phyloP scores from a whole-genome alignment of 2,888 invertebrate species.

The Chaitophorus viminalis region DNA sequence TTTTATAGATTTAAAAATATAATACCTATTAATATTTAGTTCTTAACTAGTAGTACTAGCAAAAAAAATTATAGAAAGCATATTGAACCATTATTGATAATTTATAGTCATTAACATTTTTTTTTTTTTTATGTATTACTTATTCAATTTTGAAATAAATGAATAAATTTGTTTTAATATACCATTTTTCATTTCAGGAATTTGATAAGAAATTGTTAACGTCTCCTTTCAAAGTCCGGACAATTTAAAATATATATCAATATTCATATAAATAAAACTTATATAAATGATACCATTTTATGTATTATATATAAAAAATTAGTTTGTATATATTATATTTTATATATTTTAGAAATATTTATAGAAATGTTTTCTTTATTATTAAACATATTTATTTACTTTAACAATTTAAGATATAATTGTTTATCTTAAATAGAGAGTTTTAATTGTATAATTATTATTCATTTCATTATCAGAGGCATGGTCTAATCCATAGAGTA shows the following conservation, averaged over 20 bases:
- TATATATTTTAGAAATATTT: conserved; percentile 1
- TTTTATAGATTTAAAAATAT: too few species aligned
- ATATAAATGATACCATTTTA: neutral
- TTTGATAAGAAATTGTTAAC: conserved; percentile 35
- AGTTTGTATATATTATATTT: neutral
- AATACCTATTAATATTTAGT: too few species aligned
- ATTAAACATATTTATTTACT: neutral
- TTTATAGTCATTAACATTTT: too few species aligned
- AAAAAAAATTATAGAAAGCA: too few species aligned
- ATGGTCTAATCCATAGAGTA: too few species aligned
- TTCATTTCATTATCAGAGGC: neutral
- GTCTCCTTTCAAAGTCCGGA: conserved; percentile 50
- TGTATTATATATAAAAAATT: neutral
- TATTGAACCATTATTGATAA: too few species aligned
- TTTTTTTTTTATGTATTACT: too few species aligned
- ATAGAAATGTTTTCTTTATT: neutral
- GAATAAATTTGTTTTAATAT: neutral
- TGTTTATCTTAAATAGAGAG: neutral
- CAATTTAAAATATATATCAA: conserved; percentile 30
- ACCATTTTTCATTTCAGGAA: conserved; percentile 40
- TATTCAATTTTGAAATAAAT: neutral
- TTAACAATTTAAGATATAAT: neutral
- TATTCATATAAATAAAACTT: neutral
- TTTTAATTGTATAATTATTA: too few species aligned
- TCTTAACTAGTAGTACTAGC: too few species aligned